Base-by-base conservation (phyloP, 2,888 invertebrate species). In the Synanthedon formicaeformis region DNA sequence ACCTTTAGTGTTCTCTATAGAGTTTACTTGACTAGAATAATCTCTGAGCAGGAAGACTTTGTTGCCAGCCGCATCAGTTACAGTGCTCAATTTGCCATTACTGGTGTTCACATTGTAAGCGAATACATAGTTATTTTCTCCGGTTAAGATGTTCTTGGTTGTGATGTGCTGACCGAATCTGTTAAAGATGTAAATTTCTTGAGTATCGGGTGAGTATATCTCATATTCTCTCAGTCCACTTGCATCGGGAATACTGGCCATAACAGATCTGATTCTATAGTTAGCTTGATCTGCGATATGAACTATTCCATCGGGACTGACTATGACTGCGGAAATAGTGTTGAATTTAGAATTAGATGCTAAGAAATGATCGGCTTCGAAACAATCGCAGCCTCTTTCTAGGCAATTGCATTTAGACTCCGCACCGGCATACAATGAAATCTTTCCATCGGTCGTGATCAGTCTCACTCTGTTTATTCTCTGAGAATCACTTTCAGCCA, bases 21-120 rank as follows among this genome's bases (percentile, higher is more conserved):
- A 96, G 68, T 96, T 97, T 1, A 97, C 97, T 64, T 94, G 93
- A 55, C 94, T 93, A 5, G 94, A 93, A 71, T 95, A 95, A 70
- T 96, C 95, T 40, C 95, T 88, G 10, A 95, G 77, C 12, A 95
- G 75, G 81, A 95, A 95, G 0, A 95, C 94, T 78, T 95, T 95
- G 69, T 96, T 96, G 51, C 96, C 96, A 4, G 96, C 96, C 0
- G 96, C 94, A 71, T 98, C 98, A 0, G 96, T 96, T 0, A 99
- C 96, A 0, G 96, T 95, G 67, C 95, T 96, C 16, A 99, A 88
- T 73, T 96, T 97, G 0, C 98, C 98, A 69, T 96, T 97, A 67
- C 96, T 97, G 0, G 98, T 98, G 73, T 98, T 98, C 0, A 98
- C 96, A 63, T 96, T 97, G 82, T 99, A 99, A 0, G 96, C 94